These are phyloP conservation scores for Garrulus glandarius DNA, from an alignment of 2,797 vertebrate genomes.

Conservation along the genomic window DNA sequence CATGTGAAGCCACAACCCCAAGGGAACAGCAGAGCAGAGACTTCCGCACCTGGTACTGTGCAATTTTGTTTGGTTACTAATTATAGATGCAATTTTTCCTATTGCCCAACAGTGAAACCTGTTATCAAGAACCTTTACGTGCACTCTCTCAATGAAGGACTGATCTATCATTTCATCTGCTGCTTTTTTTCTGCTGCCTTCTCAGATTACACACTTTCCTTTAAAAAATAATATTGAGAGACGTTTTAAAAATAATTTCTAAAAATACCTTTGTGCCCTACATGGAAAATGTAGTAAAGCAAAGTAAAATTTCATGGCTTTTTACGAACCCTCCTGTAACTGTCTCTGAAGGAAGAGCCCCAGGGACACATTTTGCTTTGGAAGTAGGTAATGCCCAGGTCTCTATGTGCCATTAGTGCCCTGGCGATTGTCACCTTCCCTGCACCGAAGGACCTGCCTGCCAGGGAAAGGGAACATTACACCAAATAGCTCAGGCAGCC, in stretches of 20 bases:
- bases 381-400: not conserved
- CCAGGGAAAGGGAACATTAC: not conserved
- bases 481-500: not conserved
- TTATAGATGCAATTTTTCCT: not conserved
- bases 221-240: not conserved
- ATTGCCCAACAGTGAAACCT: not conserved
- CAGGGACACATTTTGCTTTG: not conserved
- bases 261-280: not conserved
- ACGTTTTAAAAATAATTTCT: not conserved
- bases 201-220: not conserved
- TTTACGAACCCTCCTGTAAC: not conserved
- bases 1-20: not conserved
- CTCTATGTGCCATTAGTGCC: not conserved
- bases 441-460: not conserved
- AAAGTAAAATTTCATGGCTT: not conserved
- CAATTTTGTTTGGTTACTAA: not conserved
- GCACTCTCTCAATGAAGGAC: not conserved
- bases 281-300: not conserved
- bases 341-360: not conserved
- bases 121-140: not conserved
- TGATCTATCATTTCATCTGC: not conserved
- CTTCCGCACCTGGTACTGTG: slow-evolving; percentile 32
- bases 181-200: not conserved
- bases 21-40: not conserved
- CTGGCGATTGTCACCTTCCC: not conserved